A percentile compares a stretch with the other conserved stretches of the same genome.
Conservation (phyloP, 2,888 invertebrate species). For the Lymantria monacha region DNA sequence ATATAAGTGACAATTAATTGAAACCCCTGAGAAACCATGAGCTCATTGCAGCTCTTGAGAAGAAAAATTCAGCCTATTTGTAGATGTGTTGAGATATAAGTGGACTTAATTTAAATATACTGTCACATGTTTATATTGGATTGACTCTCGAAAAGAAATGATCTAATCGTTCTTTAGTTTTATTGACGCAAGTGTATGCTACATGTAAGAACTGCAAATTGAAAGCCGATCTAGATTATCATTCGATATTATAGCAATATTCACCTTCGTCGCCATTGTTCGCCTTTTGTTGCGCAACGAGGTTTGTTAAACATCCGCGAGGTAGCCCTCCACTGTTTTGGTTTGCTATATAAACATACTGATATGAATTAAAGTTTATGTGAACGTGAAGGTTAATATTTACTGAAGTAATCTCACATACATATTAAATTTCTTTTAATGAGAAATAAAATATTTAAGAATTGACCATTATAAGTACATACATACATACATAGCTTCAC, state of each 20-base stretch:
- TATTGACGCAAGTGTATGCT: slow-evolving; percentile 35
- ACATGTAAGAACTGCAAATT: slow-evolving; percentile 26
- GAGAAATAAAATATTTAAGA: too few relatives aligned
- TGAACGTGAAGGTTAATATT: slow-evolving; percentile 11
- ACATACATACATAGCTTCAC: too few relatives aligned
- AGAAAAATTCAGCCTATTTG: too few relatives aligned
- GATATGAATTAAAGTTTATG: slow-evolving; percentile 15
- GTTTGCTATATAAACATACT: slow-evolving; percentile 59
- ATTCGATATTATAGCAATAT: slow-evolving; percentile 71
- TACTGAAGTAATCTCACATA: slow-evolving; percentile 2
- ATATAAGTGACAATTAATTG: too few relatives aligned
- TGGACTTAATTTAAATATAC: too few relatives aligned
- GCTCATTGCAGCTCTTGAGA: too few relatives aligned
- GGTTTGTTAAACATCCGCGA: slow-evolving; percentile 71
- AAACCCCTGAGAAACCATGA: too few relatives aligned
- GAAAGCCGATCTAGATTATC: slow-evolving; percentile 42
- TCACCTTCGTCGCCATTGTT: slow-evolving; percentile 64
- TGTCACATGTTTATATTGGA: background rate
- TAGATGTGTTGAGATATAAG: too few relatives aligned
- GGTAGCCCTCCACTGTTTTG: slow-evolving; percentile 61
- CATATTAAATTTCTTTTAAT: too few relatives aligned
- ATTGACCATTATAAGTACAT: too few relatives aligned
- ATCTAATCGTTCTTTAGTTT: slow-evolving; percentile 35
- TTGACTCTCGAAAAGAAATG: slow-evolving; percentile 7
- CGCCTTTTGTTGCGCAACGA: slow-evolving; percentile 64